Base-by-base conservation (phyloP, 2,888 invertebrate species). In the Timema podura region DNA sequence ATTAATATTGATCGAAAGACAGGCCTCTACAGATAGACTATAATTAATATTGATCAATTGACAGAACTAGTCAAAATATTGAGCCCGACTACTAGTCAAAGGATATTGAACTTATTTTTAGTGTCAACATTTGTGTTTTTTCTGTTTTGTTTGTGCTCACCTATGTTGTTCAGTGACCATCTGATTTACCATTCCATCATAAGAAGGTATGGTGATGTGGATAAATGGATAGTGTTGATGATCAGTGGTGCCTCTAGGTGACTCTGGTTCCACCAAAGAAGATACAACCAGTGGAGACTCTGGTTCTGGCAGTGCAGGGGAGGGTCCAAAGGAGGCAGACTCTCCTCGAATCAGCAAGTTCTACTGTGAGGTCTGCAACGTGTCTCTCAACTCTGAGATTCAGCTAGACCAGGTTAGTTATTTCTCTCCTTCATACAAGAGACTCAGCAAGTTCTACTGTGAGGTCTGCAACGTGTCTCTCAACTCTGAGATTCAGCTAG, bases 221-320 rank as follows among this genome's bases (percentile, higher is more conserved):
- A 81, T 82, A 81, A 77, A 82, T 81, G 82, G 81, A 82, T 82
- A 82, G 81, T 80, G 79, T 82, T 82, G 82, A 82, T 81, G 67
- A 70, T 68, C 70, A 68, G 65, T 73, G 71, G 68, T 72, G 72
- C 69, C 57, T 66, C 46, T 67, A 72, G 72, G 70, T 71, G 68
- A n/a, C n/a, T n/a, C n/a, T n/a, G n/a, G n/a, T n/a, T n/a, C n/a
- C n/a, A n/a, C n/a, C n/a, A n/a, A n/a, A n/a, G n/a, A n/a, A n/a
- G n/a, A n/a, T n/a, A n/a, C n/a, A n/a, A n/a, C n/a, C n/a, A n/a
- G n/a, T 48, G 67, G 67, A 49, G 30, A 68, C 64, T 44, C n/a
- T 46, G 64, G 48, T 65, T 47, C 48, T 48, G 68, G 68, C 59
- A 44, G 49, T 51, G 15, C 66, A 51, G 13, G 3, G 65, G 15